Evolutionary conservation across 2,888 invertebrate species (phyloP), one percentile per base, ranked within the genome.

Genomic region (Nephrocerus scutellatus): DNA sequence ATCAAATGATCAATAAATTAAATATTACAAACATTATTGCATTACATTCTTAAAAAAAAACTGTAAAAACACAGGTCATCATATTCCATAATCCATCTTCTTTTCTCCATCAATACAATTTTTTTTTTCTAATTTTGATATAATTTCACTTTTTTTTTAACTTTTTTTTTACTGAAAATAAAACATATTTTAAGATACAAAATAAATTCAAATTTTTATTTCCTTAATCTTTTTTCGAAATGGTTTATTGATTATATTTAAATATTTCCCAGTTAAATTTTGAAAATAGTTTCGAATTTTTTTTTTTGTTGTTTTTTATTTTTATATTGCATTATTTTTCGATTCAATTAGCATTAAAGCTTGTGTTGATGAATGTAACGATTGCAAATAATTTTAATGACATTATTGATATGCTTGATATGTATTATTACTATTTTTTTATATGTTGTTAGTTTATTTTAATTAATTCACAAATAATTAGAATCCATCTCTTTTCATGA

Each of bases 111-210:
- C 31, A 29, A 16, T 37, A 43, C 43, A 44, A 26, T 34, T 33
- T 46, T 23, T 19, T 39, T 25, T 29, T 39, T 39, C 20, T 34
- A 22, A 21, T 33, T 39, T 43, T 33, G 60, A 55, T 59, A 57
- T 20, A 53, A 62, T 54, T 59, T 60, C 57, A 60, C 63, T 59
- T 62, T 50, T 51, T 30, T 46, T 42, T 22, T 24, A 42, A 46
- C 36, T 46, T 52, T 51, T 53, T 53, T 28, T 8, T 8, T n/a
- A n/a, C n/a, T n/a, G 10, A 8, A 22, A 22, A 22, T 8, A 22
- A 22, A 22, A 22, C 8, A 22, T 8, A 22, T 22, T 28, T 13
- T 16, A 9, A 20, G 13, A n/a, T 19, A 30, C 5, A 41, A 24
- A 28, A 23, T 28, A 16, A 36, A 41, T 33, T 33, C 9, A 10